These are phyloP conservation scores for Maniola hyperantus DNA, from an alignment of 2,888 invertebrate species.

Conservation along the genomic window DNA sequence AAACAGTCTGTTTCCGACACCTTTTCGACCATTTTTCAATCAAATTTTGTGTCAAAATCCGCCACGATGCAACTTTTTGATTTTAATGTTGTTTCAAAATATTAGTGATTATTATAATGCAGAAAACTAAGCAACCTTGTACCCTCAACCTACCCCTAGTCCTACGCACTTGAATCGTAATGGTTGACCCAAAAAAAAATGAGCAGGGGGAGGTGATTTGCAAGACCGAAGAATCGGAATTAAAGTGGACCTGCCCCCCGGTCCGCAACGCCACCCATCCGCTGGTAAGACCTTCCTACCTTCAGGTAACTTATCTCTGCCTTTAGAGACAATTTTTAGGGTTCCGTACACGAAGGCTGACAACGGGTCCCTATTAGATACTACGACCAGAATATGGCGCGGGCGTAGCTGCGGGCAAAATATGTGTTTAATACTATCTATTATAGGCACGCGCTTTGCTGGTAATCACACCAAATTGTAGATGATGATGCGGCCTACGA, in stretches of 20 bases:
- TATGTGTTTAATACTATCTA: no score
- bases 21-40: no score
- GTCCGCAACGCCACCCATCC: conserved; percentile 67
- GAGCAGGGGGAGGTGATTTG: conserved; percentile 47
- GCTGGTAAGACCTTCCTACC: conserved; percentile 50
- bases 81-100: background rate
- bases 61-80: conserved; percentile 20
- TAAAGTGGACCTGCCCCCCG: conserved; percentile 53
- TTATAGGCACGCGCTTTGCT: no score
- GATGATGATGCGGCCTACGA: no score
- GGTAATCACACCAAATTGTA: no score
- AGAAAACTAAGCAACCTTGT: conserved; percentile 25
- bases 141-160: background rate
- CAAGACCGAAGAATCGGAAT: conserved; percentile 55
- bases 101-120: conserved; percentile 22
- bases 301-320: background rate
- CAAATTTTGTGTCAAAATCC: conserved; percentile 27
- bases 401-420: no score
- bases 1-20: background rate
- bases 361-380: no score
- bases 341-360: no score
- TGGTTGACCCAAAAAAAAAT: conserved; percentile 55
- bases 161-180: conserved; percentile 43
- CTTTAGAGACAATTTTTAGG: no score
- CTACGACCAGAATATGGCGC: no score